Percentiles rank a stretch among this genome's conserved stretches.
Conservation (phyloP, 2,797 vertebrate species). For the Kryptopterus vitreolus region DNA sequence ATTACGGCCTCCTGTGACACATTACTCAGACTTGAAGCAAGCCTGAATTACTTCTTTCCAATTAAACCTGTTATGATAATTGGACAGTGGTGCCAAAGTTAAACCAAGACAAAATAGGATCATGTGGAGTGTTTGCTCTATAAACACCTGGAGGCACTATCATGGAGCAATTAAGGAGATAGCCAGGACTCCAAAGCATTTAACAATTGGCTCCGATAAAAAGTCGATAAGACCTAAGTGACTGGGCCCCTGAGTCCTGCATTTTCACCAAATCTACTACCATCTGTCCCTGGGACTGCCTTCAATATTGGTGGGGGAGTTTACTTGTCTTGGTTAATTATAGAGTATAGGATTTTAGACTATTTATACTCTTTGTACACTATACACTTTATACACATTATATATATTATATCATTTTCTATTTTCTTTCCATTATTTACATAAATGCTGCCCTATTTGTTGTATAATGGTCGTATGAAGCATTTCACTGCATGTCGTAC, state of each 20-base stretch:
- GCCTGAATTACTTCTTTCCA: conserved; percentile 49
- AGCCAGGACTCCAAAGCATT: not conserved
- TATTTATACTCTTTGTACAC: no score
- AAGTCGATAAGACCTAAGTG: not conserved
- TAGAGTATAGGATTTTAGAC: no score
- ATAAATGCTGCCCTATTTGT: no score
- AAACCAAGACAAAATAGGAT: conserved; percentile 21
- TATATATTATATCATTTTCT: no score
- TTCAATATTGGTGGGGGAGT: not conserved
- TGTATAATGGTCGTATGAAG: no score
- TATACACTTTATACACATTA: no score
- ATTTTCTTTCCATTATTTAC: no score
- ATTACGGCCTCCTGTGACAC: conserved; percentile 47
- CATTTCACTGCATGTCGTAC: no score
- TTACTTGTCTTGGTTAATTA: not conserved
- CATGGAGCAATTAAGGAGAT: not conserved
- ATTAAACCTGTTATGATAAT: conserved; percentile 44
- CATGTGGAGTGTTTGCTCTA: not conserved
- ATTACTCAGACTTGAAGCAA: conserved; percentile 37
- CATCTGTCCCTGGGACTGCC: not conserved
- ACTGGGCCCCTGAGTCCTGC: not conserved
- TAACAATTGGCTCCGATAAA: not conserved
- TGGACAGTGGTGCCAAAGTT: conserved; percentile 23
- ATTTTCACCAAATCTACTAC: not conserved
- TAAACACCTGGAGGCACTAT: not conserved